Conservation (phyloP, 2,888 invertebrate species). For the Phortica okadai region DNA sequence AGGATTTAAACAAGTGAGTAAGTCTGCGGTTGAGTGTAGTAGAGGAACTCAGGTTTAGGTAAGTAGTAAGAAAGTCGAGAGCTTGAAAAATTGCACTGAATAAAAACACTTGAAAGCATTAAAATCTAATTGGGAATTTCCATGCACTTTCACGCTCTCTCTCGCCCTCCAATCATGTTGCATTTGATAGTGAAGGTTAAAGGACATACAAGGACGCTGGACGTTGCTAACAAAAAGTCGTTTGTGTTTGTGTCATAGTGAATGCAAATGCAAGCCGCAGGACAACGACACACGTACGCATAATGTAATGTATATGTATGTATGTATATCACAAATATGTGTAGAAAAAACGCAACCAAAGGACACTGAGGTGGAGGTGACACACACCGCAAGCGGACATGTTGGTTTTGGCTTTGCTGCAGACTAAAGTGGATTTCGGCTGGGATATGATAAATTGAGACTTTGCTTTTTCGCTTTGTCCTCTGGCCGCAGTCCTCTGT, state of each 20-base stretch:
- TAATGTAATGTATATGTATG: neutral
- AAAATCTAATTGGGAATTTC: slow-evolving; percentile 73
- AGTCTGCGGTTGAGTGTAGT: neutral
- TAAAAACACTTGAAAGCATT: slow-evolving; percentile 71
- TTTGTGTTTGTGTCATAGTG: neutral
- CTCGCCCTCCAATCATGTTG: neutral
- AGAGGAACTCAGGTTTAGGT: neutral
- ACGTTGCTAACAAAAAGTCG: neutral
- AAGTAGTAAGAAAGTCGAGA: neutral
- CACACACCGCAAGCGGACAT: slow-evolving; percentile 7
- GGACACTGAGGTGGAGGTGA: neutral
- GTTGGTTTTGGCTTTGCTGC: slow-evolving; percentile 30
- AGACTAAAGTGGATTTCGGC: slow-evolving; percentile 66
- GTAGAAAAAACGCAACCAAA: too few relatives aligned
- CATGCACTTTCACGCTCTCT: slow-evolving; percentile 50
- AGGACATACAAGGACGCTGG: slow-evolving; percentile 9
- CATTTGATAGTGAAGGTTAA: neutral
- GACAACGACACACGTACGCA: neutral
- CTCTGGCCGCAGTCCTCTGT: slow-evolving; percentile 11
- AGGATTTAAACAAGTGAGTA: neutral
- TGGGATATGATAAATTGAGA: slow-evolving; percentile 69
- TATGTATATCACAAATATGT: too few relatives aligned
- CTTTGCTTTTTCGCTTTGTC: slow-evolving; percentile 26
- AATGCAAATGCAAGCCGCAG: slow-evolving; percentile 15
- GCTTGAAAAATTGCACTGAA: slow-evolving; percentile 69